phyloP scores from a whole-genome alignment of 2,113 vertebrate genomes.

The Melanerpes aurifrons region DNA sequence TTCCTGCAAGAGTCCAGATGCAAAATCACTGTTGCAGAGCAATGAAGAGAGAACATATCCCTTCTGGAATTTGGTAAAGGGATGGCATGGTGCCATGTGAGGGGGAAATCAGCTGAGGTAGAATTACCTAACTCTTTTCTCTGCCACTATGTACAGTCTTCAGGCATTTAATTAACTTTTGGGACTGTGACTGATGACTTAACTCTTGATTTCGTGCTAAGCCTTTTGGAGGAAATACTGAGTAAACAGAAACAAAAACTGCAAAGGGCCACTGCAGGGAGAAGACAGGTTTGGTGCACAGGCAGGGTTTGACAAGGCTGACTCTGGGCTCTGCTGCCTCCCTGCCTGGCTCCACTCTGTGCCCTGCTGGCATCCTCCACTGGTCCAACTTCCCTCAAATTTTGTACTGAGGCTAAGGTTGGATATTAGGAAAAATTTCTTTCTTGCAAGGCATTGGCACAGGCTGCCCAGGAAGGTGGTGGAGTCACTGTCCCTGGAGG shows the following conservation, averaged over 20 bases:
- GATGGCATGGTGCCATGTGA: background rate
- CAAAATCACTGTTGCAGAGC: background rate
- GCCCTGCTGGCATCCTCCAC: no score
- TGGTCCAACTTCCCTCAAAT: no score
- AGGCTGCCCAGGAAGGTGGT: no score
- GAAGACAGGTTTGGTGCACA: background rate
- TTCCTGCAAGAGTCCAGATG: background rate
- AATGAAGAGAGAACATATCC: background rate
- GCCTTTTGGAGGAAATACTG: background rate
- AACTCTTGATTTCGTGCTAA: background rate
- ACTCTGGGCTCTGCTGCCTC: no score
- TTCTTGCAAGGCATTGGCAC: no score
- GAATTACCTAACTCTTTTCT: background rate
- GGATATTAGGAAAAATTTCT: no score
- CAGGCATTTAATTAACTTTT: background rate
- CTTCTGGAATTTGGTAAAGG: background rate
- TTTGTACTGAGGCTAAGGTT: no score
- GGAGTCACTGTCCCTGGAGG: no score
- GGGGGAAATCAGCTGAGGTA: background rate
- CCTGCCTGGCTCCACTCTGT: no score
- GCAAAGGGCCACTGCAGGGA: rapidly evolving
- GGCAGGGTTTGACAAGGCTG: background rate
- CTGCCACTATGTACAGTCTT: background rate
- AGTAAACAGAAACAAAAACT: background rate
- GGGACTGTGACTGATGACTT: background rate